These are phyloP conservation scores for Muntiacus reevesi DNA, from an alignment of 2,113 vertebrate species.

Conservation along the genomic window DNA sequence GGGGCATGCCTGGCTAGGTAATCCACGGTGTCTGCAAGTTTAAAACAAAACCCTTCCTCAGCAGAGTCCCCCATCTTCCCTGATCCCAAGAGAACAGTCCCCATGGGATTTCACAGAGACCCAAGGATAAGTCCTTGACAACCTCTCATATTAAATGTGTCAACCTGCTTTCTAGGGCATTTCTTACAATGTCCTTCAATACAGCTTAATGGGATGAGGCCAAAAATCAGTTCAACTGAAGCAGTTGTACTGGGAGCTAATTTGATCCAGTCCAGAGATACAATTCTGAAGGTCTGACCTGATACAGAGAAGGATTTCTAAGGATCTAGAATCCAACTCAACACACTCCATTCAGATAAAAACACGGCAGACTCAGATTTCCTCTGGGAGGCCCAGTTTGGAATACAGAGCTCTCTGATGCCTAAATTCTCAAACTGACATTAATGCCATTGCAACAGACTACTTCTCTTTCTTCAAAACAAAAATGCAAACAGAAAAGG, in stretches of 20 bases:
- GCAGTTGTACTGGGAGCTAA: background rate
- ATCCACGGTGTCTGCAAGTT: background rate
- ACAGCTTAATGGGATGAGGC: background rate
- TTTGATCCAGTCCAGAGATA: background rate
- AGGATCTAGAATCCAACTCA: background rate
- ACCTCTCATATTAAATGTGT: background rate
- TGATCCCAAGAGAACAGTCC: background rate
- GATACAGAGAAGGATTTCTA: background rate
- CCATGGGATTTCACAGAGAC: background rate
- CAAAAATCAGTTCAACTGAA: constrained; percentile 8
- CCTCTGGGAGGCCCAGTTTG: background rate
- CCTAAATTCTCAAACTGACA: constrained; percentile 21
- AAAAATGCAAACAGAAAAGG: constrained; percentile 23
- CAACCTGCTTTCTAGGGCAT: background rate
- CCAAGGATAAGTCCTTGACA: background rate
- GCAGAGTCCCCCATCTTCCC: background rate
- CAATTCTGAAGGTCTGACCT: background rate
- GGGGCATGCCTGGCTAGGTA: background rate
- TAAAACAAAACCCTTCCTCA: background rate
- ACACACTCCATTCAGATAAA: background rate
- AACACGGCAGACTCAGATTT: background rate
- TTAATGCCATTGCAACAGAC: background rate
- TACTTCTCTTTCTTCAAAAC: constrained; percentile 16
- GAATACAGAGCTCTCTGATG: background rate
- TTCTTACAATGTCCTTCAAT: background rate